Conservation (phyloP, 1,140 invertebrate species). For the Bursaphelenchus mucronatus region DNA sequence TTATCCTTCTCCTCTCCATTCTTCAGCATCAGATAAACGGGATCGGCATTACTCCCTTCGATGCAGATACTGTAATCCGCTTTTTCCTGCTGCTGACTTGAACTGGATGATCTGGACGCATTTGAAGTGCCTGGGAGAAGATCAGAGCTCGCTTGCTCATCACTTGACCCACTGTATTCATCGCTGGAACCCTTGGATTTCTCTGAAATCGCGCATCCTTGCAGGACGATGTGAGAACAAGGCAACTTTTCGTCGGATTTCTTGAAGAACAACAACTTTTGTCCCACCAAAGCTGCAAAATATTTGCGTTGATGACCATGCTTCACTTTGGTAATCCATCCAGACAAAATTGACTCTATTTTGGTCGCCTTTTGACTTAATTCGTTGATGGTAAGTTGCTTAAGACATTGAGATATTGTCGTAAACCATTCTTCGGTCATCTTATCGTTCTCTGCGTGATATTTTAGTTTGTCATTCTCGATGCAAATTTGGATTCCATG, state of each 20-base stretch:
- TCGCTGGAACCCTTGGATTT: slow-evolving; percentile 35
- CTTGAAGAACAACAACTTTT: slow-evolving; percentile 53
- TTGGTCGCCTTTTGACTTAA: slow-evolving; percentile 25
- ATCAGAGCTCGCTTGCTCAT: slow-evolving; percentile 12
- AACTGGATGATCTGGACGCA: not conserved
- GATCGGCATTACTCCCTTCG: slow-evolving; percentile 30
- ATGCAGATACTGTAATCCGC: slow-evolving; percentile 41
- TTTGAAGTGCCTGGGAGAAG: not conserved
- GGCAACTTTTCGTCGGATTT: slow-evolving; percentile 47
- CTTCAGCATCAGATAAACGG: slow-evolving; percentile 45
- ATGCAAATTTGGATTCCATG: slow-evolving; percentile 32
- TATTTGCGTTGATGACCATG: slow-evolving; percentile 49
- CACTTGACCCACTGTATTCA: slow-evolving; percentile 30
- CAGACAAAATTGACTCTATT: slow-evolving; percentile 38
- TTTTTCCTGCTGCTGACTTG: slow-evolving; percentile 20
- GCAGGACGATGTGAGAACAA: slow-evolving; percentile 35
- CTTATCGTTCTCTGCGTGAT: slow-evolving; percentile 45
- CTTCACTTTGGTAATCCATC: slow-evolving; percentile 44
- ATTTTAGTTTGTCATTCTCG: slow-evolving; percentile 27
- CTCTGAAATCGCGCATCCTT: slow-evolving; percentile 46
- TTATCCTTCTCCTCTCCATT: slow-evolving; percentile 52
- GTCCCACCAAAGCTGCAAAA: slow-evolving; percentile 39
- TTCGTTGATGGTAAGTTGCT: slow-evolving; percentile 41
- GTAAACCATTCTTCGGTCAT: slow-evolving; percentile 49
- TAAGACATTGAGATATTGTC: slow-evolving; percentile 23